phyloP scores from a whole-genome alignment of 2,888 invertebrate genomes.

The Diarsia mendica region DNA sequence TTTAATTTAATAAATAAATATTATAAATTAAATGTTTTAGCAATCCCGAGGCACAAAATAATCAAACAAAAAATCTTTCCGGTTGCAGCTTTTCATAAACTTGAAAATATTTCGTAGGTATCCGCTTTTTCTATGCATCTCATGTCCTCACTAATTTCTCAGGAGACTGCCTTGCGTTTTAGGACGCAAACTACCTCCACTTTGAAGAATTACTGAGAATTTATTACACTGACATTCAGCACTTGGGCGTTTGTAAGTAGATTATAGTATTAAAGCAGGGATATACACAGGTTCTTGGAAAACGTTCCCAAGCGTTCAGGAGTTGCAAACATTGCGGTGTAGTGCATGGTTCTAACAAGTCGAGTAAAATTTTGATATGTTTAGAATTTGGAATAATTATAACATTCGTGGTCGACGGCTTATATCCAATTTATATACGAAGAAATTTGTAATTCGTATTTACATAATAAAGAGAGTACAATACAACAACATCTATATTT shows the following conservation, averaged over 20 bases:
- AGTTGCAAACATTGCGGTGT: neutral
- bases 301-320: neutral
- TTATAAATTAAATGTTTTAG: neutral
- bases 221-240: constrained; percentile 11
- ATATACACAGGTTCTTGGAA: neutral
- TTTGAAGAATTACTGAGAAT: constrained; percentile 21
- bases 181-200: constrained; percentile 5
- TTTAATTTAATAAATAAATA: neutral
- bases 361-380: neutral
- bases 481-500: neutral
- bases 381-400: neutral
- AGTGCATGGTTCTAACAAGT: neutral
- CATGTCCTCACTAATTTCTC: constrained; percentile 18
- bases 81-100: neutral
- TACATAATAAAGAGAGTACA: neutral
- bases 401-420: neutral
- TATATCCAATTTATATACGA: neutral
- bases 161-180: constrained; percentile 29
- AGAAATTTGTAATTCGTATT: neutral
- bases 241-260: constrained; percentile 3
- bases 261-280: constrained; percentile 12
- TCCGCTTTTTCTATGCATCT: neutral
- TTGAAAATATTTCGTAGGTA: neutral
- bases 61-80: neutral
- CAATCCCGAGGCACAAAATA: neutral